Conservation (phyloP, 2,797 vertebrate species). For the Spinus pinus region DNA sequence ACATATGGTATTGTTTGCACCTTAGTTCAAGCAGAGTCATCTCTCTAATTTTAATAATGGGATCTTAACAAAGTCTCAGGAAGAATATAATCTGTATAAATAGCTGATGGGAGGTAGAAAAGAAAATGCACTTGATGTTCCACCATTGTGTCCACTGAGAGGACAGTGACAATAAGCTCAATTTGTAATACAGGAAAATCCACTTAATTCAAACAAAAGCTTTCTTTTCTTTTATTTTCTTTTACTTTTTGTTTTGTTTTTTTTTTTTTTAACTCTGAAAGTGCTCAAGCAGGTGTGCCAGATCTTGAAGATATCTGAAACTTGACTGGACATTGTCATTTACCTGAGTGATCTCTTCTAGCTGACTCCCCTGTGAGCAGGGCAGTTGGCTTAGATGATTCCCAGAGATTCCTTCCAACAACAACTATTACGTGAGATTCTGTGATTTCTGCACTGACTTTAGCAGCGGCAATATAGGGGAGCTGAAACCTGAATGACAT, state of each 20-base stretch:
- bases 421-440: rapidly evolving
- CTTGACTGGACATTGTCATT: not conserved
- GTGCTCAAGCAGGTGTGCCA: not conserved
- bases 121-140: not conserved
- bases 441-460: not conserved
- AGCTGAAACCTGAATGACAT: not conserved
- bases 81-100: not conserved
- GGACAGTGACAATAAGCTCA: too few relatives aligned
- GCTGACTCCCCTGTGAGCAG: not conserved
- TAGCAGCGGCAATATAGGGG: not conserved
- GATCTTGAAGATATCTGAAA: not conserved
- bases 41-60: not conserved
- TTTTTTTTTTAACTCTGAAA: not conserved
- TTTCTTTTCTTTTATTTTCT: not conserved
- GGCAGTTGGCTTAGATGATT: not conserved
- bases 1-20: rapidly evolving
- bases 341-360: not conserved
- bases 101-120: not conserved
- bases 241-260: too few relatives aligned
- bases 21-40: not conserved
- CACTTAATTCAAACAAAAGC: too few relatives aligned
- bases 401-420: not conserved
- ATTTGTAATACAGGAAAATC: not conserved
- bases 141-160: not conserved
- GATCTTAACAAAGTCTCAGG: not conserved